Evolutionary conservation across 2,113 vertebrate species (phyloP).

Genomic region (Strix uralensis): DNA sequence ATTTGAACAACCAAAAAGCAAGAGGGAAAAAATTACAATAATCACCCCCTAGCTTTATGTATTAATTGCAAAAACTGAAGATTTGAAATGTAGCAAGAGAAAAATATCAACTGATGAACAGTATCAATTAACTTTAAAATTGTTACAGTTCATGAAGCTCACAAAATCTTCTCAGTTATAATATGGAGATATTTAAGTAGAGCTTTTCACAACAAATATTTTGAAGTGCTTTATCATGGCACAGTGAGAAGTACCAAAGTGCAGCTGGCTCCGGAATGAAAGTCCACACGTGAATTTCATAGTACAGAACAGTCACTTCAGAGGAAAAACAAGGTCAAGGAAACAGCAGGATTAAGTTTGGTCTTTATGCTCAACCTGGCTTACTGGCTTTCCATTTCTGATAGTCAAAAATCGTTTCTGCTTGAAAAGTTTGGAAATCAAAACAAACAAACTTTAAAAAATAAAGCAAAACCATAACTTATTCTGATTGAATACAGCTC

Average conservation of each 20-base stretch:
- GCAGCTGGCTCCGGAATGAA: background rate
- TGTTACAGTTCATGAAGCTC: background rate
- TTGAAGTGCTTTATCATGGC: background rate
- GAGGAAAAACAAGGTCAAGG: slow-evolving; percentile 42
- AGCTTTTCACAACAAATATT: background rate
- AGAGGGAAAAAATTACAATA: background rate
- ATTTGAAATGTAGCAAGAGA: background rate
- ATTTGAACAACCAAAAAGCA: background rate
- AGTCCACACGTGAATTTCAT: background rate
- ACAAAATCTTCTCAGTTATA: background rate
- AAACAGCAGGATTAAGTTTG: slow-evolving; percentile 21
- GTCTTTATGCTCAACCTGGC: background rate
- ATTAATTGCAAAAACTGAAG: background rate
- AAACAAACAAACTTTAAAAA: background rate
- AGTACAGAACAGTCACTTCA: background rate
- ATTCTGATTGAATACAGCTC: slow-evolving; percentile 11
- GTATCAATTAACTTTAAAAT: background rate
- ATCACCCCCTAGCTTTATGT: background rate
- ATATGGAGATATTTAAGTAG: background rate
- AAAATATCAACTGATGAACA: background rate
- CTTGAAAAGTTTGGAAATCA: background rate
- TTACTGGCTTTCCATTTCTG: background rate
- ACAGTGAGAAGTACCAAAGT: background rate
- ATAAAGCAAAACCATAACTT: background rate
- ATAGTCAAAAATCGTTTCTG: background rate